Base-by-base conservation (phyloP, 2,797 vertebrate species). In the Discoglossus pictus region DNA sequence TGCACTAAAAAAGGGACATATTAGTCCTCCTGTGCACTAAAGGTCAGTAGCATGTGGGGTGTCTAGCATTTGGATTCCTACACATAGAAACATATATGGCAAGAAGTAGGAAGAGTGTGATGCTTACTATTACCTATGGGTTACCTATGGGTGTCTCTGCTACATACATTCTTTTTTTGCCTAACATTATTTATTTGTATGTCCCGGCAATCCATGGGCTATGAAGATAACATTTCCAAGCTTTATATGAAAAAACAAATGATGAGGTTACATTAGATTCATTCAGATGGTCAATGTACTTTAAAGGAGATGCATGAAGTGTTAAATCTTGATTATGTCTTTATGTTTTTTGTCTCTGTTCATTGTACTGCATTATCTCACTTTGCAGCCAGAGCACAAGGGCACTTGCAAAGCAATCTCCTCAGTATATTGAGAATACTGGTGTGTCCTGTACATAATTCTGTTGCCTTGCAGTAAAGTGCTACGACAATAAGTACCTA, bases 171-270 rank as follows among this genome's bases (percentile, higher is more conserved):
- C n/a, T n/a, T n/a, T n/a, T n/a, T n/a, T n/a, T n/a, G n/a, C n/a
- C n/a, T n/a, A n/a, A n/a, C n/a, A n/a, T n/a, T n/a, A n/a, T n/a
- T n/a, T n/a, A n/a, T n/a, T n/a, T n/a, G n/a, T n/a, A n/a, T n/a
- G n/a, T n/a, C n/a, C n/a, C n/a, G n/a, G n/a, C n/a, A n/a, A n/a
- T n/a, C n/a, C n/a, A n/a, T n/a, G n/a, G n/a, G n/a, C n/a, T n/a
- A n/a, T n/a, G n/a, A n/a, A n/a, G n/a, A n/a, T n/a, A n/a, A n/a
- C n/a, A n/a, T n/a, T n/a, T n/a, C n/a, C n/a, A n/a, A n/a, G n/a
- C n/a, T n/a, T n/a, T n/a, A n/a, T n/a, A n/a, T n/a, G n/a, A n/a
- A 52, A 23, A 60, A 59, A 68, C 46, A 60, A 43, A 52, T 40
- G 46, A 43, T 27, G 13, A 21, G 55, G 25, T 68, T 25, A 52